Evolutionary conservation across 2,797 vertebrate genomes (phyloP), one percentile per base, ranked within the genome.

Genomic region (Poecilia picta): DNA sequence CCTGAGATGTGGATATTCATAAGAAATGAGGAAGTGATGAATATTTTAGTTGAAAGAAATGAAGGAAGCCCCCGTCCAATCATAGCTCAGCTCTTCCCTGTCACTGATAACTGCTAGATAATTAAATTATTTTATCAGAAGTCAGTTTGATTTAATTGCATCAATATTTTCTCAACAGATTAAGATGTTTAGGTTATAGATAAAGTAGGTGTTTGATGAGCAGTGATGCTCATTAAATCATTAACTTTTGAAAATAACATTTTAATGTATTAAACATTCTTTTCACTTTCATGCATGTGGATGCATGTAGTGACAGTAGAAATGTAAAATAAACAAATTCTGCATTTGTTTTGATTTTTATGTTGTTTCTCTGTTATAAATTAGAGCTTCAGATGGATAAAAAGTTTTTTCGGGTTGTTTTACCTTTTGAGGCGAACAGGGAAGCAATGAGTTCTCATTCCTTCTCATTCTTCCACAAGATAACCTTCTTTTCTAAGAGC

Each of bases 371-470:
- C 23, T 6, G 20, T 70, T 70, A 25, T 70, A 28, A 43, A 43
- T 70, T 23, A 13, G 11, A 70, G 1, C 11, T 25, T 70, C 66
- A 43, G 39, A 70, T 43, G 39, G 25, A 43, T 70, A 15, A 43
- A 68, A 66, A 68, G 15, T 57, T 55, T 1, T 39, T 23, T 36
- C 0, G 62, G 28, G 0, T 28, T 76, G 77, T 68, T 82, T 53
- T 15, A 28, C 73, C 62, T 83, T 87, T 76, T 43, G 28, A 55
- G 4, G 10, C 46, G 72, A 87, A 84, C 78, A 71, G 0, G 12
- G 41, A 80, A 74, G 49, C 28, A 1, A 0, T 39, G 31, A 70
- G 76, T 66, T 79, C 49, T 75, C 31, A 51, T 12, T n/a, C n/a
- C n/a, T n/a, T n/a, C 1, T 15, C 36, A n/a, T n/a, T n/a, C 20